Evolutionary conservation across 2,797 vertebrate species (phyloP).

Genomic region (Eremophila alpestris): DNA sequence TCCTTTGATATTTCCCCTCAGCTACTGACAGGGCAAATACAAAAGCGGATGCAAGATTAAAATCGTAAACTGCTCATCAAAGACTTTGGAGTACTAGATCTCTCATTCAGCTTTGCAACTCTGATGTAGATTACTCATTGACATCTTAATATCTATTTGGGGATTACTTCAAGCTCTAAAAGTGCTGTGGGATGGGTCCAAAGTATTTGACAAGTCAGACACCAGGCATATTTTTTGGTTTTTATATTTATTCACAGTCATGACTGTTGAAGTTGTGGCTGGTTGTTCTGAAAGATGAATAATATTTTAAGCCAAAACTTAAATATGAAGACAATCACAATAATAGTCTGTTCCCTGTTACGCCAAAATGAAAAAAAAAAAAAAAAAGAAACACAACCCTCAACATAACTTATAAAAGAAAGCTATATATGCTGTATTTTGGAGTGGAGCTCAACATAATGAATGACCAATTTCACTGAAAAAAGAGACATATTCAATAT

Average conservation of each 20-base stretch:
- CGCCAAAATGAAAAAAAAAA: not conserved
- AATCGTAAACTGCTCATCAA: not conserved
- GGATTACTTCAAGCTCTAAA: not conserved
- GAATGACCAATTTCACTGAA: not conserved
- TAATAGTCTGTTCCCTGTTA: not conserved
- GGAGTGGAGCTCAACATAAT: not conserved
- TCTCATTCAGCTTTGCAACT: not conserved
- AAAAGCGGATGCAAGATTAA: not conserved
- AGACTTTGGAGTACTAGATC: not conserved
- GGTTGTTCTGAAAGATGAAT: not conserved
- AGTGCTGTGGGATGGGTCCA: fast-evolving
- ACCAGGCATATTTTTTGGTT: not conserved
- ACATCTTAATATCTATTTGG: not conserved
- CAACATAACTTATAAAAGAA: not conserved
- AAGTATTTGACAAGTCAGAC: not conserved
- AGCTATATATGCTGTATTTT: not conserved
- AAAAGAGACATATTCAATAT: not conserved
- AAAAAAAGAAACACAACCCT: not conserved
- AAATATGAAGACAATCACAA: not conserved
- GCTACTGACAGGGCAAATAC: not conserved
- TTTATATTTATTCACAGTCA: not conserved
- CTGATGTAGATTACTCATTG: not conserved
- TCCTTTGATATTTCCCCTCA: not conserved
- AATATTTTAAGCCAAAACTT: not conserved
- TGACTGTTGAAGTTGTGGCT: not conserved